These are phyloP conservation scores for Solenodon paradoxus DNA, from an alignment of 2,113 vertebrate species.

Conservation along the genomic window DNA sequence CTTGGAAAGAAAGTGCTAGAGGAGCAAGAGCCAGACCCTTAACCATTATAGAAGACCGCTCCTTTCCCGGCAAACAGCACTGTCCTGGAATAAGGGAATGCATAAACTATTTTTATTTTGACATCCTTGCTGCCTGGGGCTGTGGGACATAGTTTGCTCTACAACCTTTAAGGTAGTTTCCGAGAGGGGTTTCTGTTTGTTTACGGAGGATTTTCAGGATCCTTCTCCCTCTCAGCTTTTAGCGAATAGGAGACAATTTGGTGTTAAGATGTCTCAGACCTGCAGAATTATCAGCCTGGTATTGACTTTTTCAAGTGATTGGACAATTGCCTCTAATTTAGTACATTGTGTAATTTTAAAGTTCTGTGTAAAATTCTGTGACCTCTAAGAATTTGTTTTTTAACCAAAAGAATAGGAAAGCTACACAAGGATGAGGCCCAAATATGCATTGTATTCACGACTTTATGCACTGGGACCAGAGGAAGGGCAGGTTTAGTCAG, in stretches of 20 bases:
- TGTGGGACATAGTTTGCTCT: neutral
- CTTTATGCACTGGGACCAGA: neutral
- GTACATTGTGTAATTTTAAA: neutral
- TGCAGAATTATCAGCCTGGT: neutral
- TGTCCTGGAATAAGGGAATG: neutral
- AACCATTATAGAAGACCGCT: neutral
- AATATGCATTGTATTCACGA: neutral
- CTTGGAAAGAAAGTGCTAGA: neutral
- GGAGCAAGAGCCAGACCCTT: neutral
- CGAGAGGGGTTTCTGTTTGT: slow-evolving; percentile 25
- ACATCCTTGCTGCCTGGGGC: neutral
- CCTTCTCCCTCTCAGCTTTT: neutral
- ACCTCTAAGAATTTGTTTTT: neutral
- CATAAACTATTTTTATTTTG: neutral
- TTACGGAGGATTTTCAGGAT: neutral
- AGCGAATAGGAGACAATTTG: neutral
- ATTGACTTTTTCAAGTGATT: slow-evolving; percentile 17
- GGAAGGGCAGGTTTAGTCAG: neutral
- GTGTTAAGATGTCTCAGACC: neutral
- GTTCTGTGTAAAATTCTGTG: neutral
- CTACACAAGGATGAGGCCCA: neutral
- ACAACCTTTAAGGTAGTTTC: neutral
- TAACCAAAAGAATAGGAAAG: neutral
- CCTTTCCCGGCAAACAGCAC: neutral
- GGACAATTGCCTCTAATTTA: neutral